A percentile compares a stretch with the other conserved stretches of the same genome.
phyloP scores from a whole-genome alignment of 64 coral and sea anemone genomes.

The Orbicella faveolata region DNA sequence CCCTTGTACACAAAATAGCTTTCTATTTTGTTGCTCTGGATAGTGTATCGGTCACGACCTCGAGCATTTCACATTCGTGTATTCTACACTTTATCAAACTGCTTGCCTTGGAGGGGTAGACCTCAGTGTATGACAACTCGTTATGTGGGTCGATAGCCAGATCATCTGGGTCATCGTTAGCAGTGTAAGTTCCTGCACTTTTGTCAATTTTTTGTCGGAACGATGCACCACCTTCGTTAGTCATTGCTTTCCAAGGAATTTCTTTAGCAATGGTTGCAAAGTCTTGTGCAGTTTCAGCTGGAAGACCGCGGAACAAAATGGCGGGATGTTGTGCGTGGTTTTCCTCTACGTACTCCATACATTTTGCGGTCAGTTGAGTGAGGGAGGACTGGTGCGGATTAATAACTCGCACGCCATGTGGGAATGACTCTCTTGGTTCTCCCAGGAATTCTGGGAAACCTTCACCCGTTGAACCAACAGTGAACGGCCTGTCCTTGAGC shows the following conservation, averaged over 20 bases:
- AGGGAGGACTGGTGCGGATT: not conserved
- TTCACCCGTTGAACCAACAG: no score
- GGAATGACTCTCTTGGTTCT: no score
- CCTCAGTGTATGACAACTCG: conserved; percentile 50
- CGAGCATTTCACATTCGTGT: no score
- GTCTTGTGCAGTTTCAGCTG: not conserved
- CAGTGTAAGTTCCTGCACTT: conserved; percentile 42
- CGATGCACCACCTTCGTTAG: conserved; percentile 43
- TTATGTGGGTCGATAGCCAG: conserved; percentile 74
- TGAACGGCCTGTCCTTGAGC: no score
- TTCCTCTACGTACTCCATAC: conserved; percentile 52
- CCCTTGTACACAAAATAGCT: no score
- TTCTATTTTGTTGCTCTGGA: no score
- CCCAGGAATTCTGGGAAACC: no score
- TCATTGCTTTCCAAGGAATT: conserved; percentile 44
- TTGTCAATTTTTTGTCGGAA: conserved; percentile 33
- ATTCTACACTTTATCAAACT: not conserved
- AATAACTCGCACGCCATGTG: no score
- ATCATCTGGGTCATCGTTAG: conserved; percentile 69
- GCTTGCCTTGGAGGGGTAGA: conserved; percentile 66
- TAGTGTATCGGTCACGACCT: no score
- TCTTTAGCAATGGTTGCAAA: conserved; percentile 31
- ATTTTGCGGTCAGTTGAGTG: conserved; percentile 34
- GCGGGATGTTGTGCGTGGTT: conserved; percentile 51
- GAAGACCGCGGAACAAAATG: conserved; percentile 65